Base-by-base conservation (phyloP, 2,797 vertebrate genomes). In the Todus mexicanus region DNA sequence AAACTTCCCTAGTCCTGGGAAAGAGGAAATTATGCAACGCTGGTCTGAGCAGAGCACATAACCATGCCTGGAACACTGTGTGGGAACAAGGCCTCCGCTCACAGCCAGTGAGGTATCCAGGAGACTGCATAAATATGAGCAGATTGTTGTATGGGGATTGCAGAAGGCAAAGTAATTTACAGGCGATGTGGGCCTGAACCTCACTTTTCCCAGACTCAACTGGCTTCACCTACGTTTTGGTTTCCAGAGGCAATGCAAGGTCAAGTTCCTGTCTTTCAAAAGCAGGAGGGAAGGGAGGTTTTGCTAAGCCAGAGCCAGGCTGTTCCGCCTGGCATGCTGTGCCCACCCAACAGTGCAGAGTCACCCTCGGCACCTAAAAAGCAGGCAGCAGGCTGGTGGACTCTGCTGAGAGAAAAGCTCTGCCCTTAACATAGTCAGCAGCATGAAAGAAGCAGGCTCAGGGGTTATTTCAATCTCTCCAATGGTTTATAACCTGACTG, bases 331-430 rank as follows among this genome's bases (percentile, higher is more conserved):
- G 57, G 48, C 1, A 6, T 13, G 37, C 38, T 50, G 29, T 17
- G 37, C 54, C 47, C 57, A 68, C 2, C 4, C 29, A 27, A 17
- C 0, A 3, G 19, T 10, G 29, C 47, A 78, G 48, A 80, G 47
- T 21, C 50, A 85, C 7, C 15, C 26, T 19, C 0, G 0, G 0
- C 0, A 2, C 10, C 37, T 37, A 37, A 29, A 15, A 25, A 15
- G 40, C 20, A 33, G 73, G 33, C 25, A 83, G 84, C 29, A 63
- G 9, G 11, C 1, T 0, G 2, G 15, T 14, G 25, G 51, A 47
- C 35, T 79, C 63, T 66, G 42, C 20, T 1, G 3, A 51, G 47
- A 38, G 18, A 69, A 38, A 59, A 26, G 12, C 22, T 79, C 76
- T 9, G 1, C 68, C 11, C 64, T 65, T 19, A 64, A 50, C 6